Base-by-base conservation (phyloP, 2,797 vertebrate species). In the Pseudotriccus pelzelni region DNA sequence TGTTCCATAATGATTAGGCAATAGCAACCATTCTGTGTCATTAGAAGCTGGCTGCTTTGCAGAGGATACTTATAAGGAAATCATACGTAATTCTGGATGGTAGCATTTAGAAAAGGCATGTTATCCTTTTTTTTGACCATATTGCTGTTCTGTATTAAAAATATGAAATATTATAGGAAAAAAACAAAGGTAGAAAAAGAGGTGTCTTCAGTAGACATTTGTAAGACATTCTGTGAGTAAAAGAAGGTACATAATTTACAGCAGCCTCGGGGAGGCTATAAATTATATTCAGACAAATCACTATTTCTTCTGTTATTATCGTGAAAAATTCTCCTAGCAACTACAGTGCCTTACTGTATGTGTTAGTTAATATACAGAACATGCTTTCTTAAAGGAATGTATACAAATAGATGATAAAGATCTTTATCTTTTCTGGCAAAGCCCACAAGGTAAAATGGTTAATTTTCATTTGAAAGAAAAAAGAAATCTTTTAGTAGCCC, bases 261-360 rank as follows among this genome's bases (percentile, higher is more conserved):
- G 37, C 34, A 70, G 86, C 94, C 67, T 70, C 59, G 36, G 93
- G 92, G 74, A 87, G 73, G 81, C 68, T 92, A 87, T 94, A 94
- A 89, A 91, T 95, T 83, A 89, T 94, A 82, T 70, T 90, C 86
- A 93, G 81, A 93, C 78, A 96, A 96, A 96, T 92, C 60, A 85
- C 46, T 95, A 36, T 94, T 95, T 95, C 60, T 74, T 90, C 81
- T 83, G 64, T 79, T 94, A 90, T 73, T 92, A 60, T 60, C 85
- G 52, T 63, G 55, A 95, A 93, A 87, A 92, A 74, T 87, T 96
- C 75, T 94, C 81, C 70, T 92, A 87, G 84, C 87, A 89, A 75
- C 84, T 92, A 68, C 44, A 0, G 0, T 64, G 56, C 36, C 24
- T 60, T 83, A 77, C 64, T 75, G 24, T 92, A 89, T 87, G 77